A percentile compares a stretch with the other conserved stretches of the same genome.
Conservation (phyloP, 2,113 vertebrate species). For the Ciconia maguari region DNA sequence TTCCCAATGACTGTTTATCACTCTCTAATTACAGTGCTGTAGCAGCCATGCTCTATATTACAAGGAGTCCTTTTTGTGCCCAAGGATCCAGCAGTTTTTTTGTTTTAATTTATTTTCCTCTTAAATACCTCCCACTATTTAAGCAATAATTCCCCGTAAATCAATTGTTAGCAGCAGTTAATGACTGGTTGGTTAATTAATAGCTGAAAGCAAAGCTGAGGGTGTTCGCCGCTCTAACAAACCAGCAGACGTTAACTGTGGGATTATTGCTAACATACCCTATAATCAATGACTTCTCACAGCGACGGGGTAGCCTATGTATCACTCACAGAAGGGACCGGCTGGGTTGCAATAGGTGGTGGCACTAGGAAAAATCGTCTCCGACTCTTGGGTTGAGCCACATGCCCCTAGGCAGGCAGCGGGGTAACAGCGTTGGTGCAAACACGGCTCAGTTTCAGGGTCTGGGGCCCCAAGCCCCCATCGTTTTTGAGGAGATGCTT, state of each 20-base stretch:
- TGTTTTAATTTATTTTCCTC: conserved; percentile 83
- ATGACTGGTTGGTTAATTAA: conserved; percentile 82
- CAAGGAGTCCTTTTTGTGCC: conserved; percentile 66
- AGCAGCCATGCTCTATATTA: conserved; percentile 63
- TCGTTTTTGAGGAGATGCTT: neutral
- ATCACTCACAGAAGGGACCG: conserved; percentile 9
- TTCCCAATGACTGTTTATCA: conserved; percentile 78
- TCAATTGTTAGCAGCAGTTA: conserved; percentile 80
- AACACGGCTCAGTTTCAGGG: neutral
- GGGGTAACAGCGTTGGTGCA: neutral
- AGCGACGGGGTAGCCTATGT: neutral
- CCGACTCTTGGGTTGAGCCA: neutral
- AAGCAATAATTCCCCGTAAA: conserved; percentile 78
- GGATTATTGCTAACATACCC: conserved; percentile 25
- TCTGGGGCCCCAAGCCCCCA: neutral
- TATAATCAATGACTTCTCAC: conserved; percentile 62
- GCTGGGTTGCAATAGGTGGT: neutral
- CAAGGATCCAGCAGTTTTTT: conserved; percentile 72
- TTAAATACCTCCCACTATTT: conserved; percentile 79
- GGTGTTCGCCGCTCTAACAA: conserved; percentile 67
- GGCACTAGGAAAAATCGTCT: neutral
- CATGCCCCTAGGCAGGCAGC: neutral
- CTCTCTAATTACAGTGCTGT: conserved; percentile 71
- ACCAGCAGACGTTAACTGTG: conserved; percentile 48
- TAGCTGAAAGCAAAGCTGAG: conserved; percentile 78